A percentile compares a stretch with the other conserved stretches of the same genome.
Conservation (phyloP, 1,140 invertebrate species). For the Habropoda laboriosa region DNA sequence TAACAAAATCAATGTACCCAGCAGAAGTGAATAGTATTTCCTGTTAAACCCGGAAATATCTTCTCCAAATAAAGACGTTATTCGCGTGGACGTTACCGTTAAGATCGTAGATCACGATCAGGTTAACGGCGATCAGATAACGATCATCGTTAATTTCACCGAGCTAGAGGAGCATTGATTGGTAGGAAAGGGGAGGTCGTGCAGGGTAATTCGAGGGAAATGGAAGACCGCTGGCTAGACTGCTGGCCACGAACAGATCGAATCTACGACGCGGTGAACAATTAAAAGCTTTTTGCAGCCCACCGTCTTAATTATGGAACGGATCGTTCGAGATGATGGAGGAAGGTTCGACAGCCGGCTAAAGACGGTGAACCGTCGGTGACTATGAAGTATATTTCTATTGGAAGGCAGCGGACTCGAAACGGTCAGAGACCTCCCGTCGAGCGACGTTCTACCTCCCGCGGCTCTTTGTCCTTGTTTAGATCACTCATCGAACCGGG, state of each 20-base stretch:
- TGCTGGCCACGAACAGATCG: not conserved
- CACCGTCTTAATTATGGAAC: conserved; percentile 65
- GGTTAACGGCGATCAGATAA: not conserved
- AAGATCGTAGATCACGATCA: too few relatives aligned
- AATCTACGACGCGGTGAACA: conserved; percentile 46
- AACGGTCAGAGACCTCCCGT: conserved; percentile 64
- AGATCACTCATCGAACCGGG: conserved; percentile 55
- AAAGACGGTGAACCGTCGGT: conserved; percentile 70
- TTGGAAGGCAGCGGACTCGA: conserved; percentile 35
- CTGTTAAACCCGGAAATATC: too few relatives aligned
- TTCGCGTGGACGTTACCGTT: too few relatives aligned
- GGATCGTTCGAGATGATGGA: conserved; percentile 50
- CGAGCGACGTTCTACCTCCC: conserved; percentile 68
- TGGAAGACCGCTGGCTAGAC: not conserved
- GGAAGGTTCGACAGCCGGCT: conserved; percentile 54
- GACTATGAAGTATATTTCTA: conserved; percentile 63
- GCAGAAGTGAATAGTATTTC: not conserved
- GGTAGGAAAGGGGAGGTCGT: too few relatives aligned
- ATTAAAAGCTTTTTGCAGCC: conserved; percentile 65
- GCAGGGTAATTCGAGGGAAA: not conserved
- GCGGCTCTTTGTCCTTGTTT: conserved; percentile 73
- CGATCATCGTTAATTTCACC: not conserved
- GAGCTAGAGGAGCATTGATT: not conserved
- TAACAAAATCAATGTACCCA: not conserved
- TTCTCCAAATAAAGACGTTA: too few relatives aligned